A percentile compares a stretch with the other conserved stretches of the same genome.
Conservation (phyloP, 2,888 invertebrate species). For the Chymomyza amoena region DNA sequence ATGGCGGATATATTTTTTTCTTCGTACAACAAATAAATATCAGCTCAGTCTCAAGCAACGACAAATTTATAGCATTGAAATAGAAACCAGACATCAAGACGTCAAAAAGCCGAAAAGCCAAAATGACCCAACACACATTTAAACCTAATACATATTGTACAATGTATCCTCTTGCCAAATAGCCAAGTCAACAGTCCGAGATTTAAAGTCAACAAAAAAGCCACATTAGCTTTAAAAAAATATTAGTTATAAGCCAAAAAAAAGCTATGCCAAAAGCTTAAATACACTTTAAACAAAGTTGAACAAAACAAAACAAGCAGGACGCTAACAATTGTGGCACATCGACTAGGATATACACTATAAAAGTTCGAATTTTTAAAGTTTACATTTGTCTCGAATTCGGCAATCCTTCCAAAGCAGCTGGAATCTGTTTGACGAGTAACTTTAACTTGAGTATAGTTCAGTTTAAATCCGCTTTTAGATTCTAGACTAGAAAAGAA, state of each 20-base stretch:
- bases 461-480: no score
- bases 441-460: no score
- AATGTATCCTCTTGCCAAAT: constrained; percentile 9
- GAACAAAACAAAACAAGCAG: no score
- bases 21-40: constrained; percentile 28
- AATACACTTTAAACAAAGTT: not conserved
- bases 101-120: constrained; percentile 38
- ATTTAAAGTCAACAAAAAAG: constrained; percentile 40
- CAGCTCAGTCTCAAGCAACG: constrained; percentile 37
- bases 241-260: constrained; percentile 45
- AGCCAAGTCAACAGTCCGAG: constrained; percentile 1
- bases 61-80: constrained; percentile 70
- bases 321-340: no score
- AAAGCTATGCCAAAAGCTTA: constrained; percentile 11
- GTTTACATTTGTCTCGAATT: no score
- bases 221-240: constrained; percentile 20
- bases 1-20: constrained; percentile 27
- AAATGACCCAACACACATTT: constrained; percentile 1
- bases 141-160: not conserved
- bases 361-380: no score
- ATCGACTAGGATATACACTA: no score
- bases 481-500: no score
- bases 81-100: constrained; percentile 68
- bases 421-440: no score
- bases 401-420: no score